Percentiles rank a stretch among this genome's conserved stretches.
Conservation (phyloP, 1,140 invertebrate genomes). For the Drosophila obscura region DNA sequence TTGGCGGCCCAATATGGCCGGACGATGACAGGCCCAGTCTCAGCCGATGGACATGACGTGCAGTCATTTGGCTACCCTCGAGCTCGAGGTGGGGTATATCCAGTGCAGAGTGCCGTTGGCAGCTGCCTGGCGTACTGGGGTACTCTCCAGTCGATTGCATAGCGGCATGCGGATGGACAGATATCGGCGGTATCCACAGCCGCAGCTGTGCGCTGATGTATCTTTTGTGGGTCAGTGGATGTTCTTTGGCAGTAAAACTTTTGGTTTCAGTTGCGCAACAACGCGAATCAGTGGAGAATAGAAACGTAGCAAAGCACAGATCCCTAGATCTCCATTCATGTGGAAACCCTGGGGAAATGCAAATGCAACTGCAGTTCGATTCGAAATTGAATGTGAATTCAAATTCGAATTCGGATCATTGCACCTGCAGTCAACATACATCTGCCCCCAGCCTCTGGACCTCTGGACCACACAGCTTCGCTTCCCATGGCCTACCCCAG, state of each 20-base stretch:
- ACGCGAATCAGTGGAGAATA: conserved; percentile 8
- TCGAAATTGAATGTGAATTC: neutral
- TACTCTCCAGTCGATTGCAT: conserved; percentile 12
- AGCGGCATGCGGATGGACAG: neutral
- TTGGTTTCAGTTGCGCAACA: conserved; percentile 69
- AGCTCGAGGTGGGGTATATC: neutral
- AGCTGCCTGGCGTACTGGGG: neutral
- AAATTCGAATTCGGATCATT: conserved; percentile 42
- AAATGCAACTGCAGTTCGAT: conserved; percentile 40
- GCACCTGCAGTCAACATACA: conserved; percentile 7
- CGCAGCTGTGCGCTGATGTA: conserved; percentile 7
- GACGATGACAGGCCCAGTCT: conserved; percentile 13
- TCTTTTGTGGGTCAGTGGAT: conserved; percentile 64
- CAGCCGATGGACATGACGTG: conserved; percentile 41
- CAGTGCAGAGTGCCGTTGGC: neutral
- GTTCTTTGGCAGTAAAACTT: conserved; percentile 46
- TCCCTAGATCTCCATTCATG: conserved; percentile 12
- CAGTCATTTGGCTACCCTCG: conserved; percentile 23
- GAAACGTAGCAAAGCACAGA: too few relatives aligned
- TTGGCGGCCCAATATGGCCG: conserved; percentile 59
- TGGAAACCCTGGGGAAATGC: conserved; percentile 40
- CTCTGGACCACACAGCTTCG: conserved; percentile 32
- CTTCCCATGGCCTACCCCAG: conserved; percentile 1
- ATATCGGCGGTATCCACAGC: neutral
- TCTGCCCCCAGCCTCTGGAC: neutral